Percentiles rank a stretch among this genome's conserved stretches.
Conservation (phyloP, 2,797 vertebrate genomes). For the Anguilla anguilla region DNA sequence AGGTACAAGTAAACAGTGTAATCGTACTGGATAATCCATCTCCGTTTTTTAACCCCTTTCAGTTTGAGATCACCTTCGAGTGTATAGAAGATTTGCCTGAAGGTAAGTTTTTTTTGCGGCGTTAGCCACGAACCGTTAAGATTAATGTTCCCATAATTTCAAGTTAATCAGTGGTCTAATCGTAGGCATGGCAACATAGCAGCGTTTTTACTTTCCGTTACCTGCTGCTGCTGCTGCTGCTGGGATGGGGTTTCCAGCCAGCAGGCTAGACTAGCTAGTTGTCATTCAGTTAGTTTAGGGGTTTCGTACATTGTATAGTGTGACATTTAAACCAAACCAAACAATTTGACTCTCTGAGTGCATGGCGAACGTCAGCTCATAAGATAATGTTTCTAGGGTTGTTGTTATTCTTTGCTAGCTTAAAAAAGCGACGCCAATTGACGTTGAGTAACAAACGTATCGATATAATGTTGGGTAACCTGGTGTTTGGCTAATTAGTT, state of each 20-base stretch:
- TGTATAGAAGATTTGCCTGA: constrained; percentile 87
- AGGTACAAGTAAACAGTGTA: constrained; percentile 81
- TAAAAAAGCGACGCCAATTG: too few species aligned
- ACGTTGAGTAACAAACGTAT: too few species aligned
- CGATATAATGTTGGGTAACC: too few species aligned
- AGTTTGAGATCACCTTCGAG: constrained; percentile 91
- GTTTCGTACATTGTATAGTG: not conserved
- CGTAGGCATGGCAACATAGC: not conserved
- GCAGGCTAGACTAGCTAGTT: not conserved
- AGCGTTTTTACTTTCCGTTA: not conserved
- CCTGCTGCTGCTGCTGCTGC: not conserved
- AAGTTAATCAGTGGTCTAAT: not conserved
- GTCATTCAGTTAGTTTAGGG: too few species aligned
- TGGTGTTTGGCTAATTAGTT: too few species aligned
- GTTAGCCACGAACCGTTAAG: not conserved
- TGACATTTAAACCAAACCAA: not conserved
- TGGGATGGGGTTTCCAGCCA: not conserved
- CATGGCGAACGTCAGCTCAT: not conserved
- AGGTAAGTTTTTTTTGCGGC: constrained; percentile 65
- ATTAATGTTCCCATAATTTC: not conserved
- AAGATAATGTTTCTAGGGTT: too few species aligned
- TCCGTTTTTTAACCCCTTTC: constrained; percentile 85
- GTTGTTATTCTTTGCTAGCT: too few species aligned
- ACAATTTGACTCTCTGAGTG: not conserved
- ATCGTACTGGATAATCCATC: constrained; percentile 69